Evolutionary conservation across 2,888 invertebrate genomes (phyloP).

Genomic region (Phengaris arion): DNA sequence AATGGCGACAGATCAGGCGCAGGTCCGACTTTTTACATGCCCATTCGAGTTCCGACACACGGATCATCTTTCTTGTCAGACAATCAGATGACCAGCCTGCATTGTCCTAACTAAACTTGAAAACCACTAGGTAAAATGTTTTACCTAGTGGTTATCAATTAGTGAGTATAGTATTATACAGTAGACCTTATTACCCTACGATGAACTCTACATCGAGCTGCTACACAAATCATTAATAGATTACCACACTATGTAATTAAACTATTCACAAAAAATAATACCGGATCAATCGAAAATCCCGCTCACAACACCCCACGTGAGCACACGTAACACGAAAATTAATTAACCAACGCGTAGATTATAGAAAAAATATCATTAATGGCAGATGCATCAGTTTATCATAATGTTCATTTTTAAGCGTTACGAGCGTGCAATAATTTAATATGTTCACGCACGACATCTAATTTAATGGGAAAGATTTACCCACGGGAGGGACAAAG

Average conservation of each 20-base stretch:
- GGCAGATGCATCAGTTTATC: slow-evolving; percentile 62
- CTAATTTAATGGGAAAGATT: slow-evolving; percentile 67
- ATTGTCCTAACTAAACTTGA: no score
- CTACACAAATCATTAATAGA: slow-evolving; percentile 1
- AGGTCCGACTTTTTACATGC: no score
- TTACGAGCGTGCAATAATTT: slow-evolving; percentile 76
- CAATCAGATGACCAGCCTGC: no score
- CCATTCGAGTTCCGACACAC: no score
- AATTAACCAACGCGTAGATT: slow-evolving; percentile 65
- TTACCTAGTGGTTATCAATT: no score
- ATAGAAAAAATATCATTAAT: slow-evolving; percentile 61
- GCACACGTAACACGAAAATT: slow-evolving; percentile 58
- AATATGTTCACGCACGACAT: slow-evolving; percentile 75
- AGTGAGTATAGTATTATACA: no score
- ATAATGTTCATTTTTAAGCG: slow-evolving; percentile 62
- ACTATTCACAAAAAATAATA: slow-evolving; percentile 45
- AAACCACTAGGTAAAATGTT: no score
- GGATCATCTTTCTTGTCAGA: no score
- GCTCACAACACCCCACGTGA: slow-evolving; percentile 57
- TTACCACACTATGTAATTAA: slow-evolving; percentile 20
- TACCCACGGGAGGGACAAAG: slow-evolving; percentile 50
- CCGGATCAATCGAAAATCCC: slow-evolving; percentile 55
- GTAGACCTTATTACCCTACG: background rate
- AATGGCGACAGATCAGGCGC: no score
- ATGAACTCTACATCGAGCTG: background rate